A percentile compares a stretch with the other conserved stretches of the same genome.
Evolutionary conservation across 2,113 vertebrate genomes (phyloP).

Genomic region (Zosterops borbonicus): DNA sequence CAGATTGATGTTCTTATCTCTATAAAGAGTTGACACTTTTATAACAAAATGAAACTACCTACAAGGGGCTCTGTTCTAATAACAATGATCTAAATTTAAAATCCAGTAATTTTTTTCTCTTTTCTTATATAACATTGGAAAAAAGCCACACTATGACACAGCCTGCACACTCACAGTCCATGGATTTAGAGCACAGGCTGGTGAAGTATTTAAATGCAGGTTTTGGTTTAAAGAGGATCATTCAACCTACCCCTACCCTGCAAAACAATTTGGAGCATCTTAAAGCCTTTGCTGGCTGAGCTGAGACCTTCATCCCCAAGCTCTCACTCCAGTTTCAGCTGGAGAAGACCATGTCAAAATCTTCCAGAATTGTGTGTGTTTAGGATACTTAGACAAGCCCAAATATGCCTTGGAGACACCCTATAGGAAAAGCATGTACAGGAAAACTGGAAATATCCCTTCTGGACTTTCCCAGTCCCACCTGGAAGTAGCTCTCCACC

Average conservation of each 20-base stretch:
- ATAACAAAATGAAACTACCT: not conserved
- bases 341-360: not conserved
- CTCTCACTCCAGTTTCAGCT: not conserved
- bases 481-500: not conserved
- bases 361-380: not conserved
- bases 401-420: not conserved
- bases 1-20: not conserved
- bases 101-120: not conserved
- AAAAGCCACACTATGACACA: not conserved
- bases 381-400: not conserved
- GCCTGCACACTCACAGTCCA: not conserved
- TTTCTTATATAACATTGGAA: accelerated
- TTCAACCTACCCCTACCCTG: not conserved
- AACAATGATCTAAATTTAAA: not conserved
- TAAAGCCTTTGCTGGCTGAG: not conserved
- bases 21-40: not conserved
- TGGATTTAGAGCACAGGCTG: not conserved
- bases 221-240: not conserved
- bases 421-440: not conserved
- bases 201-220: not conserved
- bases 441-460: not conserved
- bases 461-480: not conserved
- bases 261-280: not conserved
- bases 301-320: not conserved
- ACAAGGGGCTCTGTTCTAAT: not conserved